Conservation (phyloP, 1,140 invertebrate genomes). For the Oryctes rhinoceros region DNA sequence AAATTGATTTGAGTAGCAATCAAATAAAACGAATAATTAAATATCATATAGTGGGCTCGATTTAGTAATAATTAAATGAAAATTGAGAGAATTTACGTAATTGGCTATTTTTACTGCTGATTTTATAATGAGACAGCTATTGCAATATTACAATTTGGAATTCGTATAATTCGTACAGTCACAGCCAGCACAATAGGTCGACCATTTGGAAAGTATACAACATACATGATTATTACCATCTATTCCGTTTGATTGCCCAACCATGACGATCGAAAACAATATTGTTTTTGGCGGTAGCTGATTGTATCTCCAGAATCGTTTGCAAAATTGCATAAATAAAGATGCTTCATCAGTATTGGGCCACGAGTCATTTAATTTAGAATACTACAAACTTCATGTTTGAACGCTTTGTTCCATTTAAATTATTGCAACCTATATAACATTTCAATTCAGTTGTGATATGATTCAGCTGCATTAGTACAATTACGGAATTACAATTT, state of each 20-base stretch:
- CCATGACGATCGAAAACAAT: not conserved
- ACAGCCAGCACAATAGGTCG: too few relatives aligned
- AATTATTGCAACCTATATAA: conserved; percentile 5
- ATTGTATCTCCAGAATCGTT: not conserved
- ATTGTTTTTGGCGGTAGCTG: conserved; percentile 1
- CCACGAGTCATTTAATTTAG: not conserved
- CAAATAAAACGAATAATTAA: too few relatives aligned
- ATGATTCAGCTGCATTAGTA: not conserved
- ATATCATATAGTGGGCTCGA: too few relatives aligned
- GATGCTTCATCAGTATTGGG: not conserved
- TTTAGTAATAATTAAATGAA: too few relatives aligned
- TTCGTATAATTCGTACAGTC: too few relatives aligned
- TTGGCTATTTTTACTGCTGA: too few relatives aligned
- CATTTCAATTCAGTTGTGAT: not conserved
- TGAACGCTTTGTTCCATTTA: not conserved
- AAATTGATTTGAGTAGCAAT: too few relatives aligned
- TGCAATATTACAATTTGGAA: too few relatives aligned
- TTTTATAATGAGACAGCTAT: too few relatives aligned
- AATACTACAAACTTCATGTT: not conserved
- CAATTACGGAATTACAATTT: not conserved
- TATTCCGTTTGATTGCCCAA: not conserved
- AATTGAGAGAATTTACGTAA: too few relatives aligned
- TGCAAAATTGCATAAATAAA: conserved; percentile 19
- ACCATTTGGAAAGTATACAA: too few relatives aligned
- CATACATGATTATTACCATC: not conserved